A percentile compares a stretch with the other conserved stretches of the same genome.
Conservation (phyloP, 2,113 vertebrate species). For the Seriola rivoliana region DNA sequence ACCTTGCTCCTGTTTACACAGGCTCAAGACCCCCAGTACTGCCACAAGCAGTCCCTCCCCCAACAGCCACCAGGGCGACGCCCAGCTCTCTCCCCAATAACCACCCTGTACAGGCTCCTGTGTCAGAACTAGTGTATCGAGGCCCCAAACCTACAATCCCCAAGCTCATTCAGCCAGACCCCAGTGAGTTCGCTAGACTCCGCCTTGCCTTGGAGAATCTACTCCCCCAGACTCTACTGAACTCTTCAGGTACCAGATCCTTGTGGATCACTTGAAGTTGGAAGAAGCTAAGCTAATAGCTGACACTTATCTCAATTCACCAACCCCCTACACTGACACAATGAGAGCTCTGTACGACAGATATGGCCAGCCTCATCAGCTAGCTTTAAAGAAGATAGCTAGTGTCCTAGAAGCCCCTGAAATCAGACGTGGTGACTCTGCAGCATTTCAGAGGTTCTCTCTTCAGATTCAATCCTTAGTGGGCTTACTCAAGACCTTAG, state of each 20-base stretch:
- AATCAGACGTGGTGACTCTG: slow-evolving; percentile 5
- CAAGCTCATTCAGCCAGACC: neutral
- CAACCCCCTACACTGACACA: slow-evolving; percentile 13
- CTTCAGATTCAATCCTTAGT: slow-evolving; percentile 16
- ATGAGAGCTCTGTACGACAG: neutral
- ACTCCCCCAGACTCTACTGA: neutral
- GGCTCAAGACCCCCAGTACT: neutral
- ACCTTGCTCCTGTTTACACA: neutral
- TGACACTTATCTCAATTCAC: slow-evolving; percentile 6
- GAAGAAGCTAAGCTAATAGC: slow-evolving; percentile 12
- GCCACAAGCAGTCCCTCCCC: neutral
- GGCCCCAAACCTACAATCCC: slow-evolving; percentile 13
- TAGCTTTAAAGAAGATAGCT: slow-evolving; percentile 16
- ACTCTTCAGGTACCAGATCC: too few species aligned
- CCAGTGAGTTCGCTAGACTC: neutral
- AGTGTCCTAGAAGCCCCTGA: slow-evolving; percentile 10
- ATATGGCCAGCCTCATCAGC: slow-evolving; percentile 22
- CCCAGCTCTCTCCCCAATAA: neutral
- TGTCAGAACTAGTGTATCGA: neutral
- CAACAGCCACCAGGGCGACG: neutral
- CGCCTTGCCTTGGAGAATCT: neutral
- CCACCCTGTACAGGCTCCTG: neutral
- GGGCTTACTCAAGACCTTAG: neutral
- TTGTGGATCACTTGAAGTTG: neutral
- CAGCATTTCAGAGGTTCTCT: slow-evolving; percentile 19